Base-by-base conservation (phyloP, 2,797 vertebrate genomes). In the Hybognathus amarus region DNA sequence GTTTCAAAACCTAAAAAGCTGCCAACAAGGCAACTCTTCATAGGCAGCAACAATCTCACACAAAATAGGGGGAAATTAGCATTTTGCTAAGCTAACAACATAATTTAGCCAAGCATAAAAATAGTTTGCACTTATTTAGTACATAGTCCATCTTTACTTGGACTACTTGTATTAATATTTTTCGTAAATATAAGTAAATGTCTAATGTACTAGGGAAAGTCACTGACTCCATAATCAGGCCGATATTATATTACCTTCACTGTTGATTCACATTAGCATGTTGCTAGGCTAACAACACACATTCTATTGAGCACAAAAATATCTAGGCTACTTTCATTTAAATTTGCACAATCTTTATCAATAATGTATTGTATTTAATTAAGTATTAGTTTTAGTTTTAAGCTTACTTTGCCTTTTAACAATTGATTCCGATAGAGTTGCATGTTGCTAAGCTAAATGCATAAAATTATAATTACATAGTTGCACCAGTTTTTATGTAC, bases 1-100 rank as follows among this genome's bases (percentile, higher is more conserved):
- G 66, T 22, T 71, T 2, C 9, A 54, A 79, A 79, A 40, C 33
- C 20, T 69, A 33, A 13, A 33, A 73, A 27, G 22, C 42, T 64
- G 45, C n/a, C 38, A 59, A 76, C 54, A 77, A 27, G 20, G n/a
- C n/a, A n/a, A n/a, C 15, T 61, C 74, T 77, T 42, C 54, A 40
- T 15, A 59, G 36, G 15, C 52, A 75, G 33, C 22, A 56, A 38
- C 63, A 18, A 18, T 13, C 38, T n/a, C 11, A 47, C 40, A 70
- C 6, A 50, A 78, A 66, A 45, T 17, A 42, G 54, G 8, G 18
- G 42, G 66, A 36, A 36, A 66, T 50, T n/a, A 9, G 27, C 61
- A n/a, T 78, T 6, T 66, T 63, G 59, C 59, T 33, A 33, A 47
- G 27, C 27, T 78, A 47, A 45, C 10, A 18, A 42, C 18, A 15